phyloP scores from a whole-genome alignment of 2,797 vertebrate genomes.

The Mus minutoides region DNA sequence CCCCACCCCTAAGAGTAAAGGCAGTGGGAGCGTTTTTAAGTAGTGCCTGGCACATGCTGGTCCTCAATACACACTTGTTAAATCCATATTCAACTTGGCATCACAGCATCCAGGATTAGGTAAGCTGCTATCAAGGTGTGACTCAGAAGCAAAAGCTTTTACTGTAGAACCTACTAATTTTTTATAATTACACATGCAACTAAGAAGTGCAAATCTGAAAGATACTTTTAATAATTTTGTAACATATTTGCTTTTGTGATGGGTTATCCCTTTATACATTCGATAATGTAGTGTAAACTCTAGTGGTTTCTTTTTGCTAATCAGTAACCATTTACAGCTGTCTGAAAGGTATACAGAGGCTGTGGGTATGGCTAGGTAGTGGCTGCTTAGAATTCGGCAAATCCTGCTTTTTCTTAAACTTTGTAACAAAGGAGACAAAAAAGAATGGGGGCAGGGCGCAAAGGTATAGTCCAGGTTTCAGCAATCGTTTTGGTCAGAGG shows the following conservation, averaged over 20 bases:
- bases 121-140: neutral
- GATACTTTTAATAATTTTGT: conserved; percentile 33
- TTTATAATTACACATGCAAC: neutral
- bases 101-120: neutral
- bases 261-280: neutral
- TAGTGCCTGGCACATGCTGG: neutral
- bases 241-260: conserved; percentile 48
- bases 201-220: conserved; percentile 12
- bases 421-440: conserved; percentile 11
- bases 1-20: neutral
- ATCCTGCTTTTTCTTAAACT: neutral
- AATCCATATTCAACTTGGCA: neutral
- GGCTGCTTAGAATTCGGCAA: neutral
- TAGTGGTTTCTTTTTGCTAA: conserved; percentile 52
- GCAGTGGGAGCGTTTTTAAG: neutral
- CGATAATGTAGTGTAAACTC: neutral
- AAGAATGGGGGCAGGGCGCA: neutral
- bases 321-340: conserved; percentile 25
- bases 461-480: neutral
- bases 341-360: conserved; percentile 6
- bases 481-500: neutral
- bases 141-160: conserved; percentile 42
- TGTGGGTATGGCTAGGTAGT: neutral
- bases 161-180: conserved; percentile 3
- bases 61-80: conserved; percentile 60